phyloP scores from a whole-genome alignment of 2,888 invertebrate genomes.

The Tenthredo livida region DNA sequence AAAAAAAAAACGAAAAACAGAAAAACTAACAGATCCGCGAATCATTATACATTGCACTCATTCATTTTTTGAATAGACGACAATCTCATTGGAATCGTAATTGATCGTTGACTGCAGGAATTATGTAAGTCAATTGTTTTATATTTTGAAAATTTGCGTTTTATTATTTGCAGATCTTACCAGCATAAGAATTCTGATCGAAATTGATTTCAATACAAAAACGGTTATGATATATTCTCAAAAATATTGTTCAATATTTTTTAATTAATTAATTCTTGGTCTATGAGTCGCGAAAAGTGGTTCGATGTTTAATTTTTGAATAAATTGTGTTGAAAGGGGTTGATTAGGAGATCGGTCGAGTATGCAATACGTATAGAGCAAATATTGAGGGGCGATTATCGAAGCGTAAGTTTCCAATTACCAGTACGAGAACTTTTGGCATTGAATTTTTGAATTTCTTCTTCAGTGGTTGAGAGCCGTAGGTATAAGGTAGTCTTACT shows the following conservation, averaged over 20 bases:
- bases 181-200: not conserved
- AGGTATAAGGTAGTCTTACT: not conserved
- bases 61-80: not conserved
- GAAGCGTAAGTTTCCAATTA: constrained; percentile 29
- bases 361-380: not conserved
- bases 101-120: not conserved
- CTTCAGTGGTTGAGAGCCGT: not conserved
- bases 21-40: not conserved
- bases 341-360: constrained; percentile 7
- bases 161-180: too few species aligned
- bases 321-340: not conserved
- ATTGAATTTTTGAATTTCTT: constrained; percentile 43
- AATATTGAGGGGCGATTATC: constrained; percentile 20
- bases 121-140: not conserved
- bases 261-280: not conserved
- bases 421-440: constrained; percentile 26
- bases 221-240: not conserved
- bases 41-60: not conserved
- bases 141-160: not conserved
- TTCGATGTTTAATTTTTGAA: not conserved
- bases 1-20: too few species aligned
- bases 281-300: not conserved
- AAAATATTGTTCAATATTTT: not conserved
- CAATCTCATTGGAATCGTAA: not conserved
- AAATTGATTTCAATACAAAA: not conserved